Percentiles rank a stretch among this genome's conserved stretches.
phyloP scores from a whole-genome alignment of 2,888 invertebrate genomes.

The Cheiracanthium punctorium region DNA sequence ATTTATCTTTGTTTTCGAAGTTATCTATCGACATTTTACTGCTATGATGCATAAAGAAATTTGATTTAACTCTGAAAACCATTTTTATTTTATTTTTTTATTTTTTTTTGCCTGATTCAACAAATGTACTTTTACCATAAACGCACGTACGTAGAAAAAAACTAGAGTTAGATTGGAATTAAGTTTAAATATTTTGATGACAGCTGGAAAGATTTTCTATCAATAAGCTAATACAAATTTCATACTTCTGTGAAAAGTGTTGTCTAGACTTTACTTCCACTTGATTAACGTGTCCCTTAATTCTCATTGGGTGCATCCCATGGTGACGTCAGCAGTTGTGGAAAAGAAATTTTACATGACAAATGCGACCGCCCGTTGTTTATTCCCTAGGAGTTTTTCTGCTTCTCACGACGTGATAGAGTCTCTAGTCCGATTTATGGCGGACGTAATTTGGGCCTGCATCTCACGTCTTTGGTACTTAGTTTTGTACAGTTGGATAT shows the following conservation, averaged over 20 bases:
- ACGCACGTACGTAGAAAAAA: too few relatives aligned
- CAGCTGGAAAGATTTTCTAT: not conserved
- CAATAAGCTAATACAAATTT: not conserved
- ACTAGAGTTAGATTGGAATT: too few relatives aligned
- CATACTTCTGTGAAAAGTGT: not conserved
- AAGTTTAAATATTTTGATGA: too few relatives aligned
- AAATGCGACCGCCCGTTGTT: not conserved
- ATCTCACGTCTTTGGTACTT: not conserved
- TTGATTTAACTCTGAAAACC: too few relatives aligned
- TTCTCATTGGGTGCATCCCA: slow-evolving; percentile 6
- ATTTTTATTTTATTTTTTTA: too few relatives aligned
- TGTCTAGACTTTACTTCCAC: not conserved
- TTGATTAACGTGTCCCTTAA: not conserved
- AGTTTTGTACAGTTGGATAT: not conserved
- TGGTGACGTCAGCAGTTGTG: slow-evolving; percentile 19
- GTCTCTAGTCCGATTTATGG: slow-evolving; percentile 8
- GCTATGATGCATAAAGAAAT: too few relatives aligned
- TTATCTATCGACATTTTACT: too few relatives aligned
- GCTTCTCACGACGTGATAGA: not conserved
- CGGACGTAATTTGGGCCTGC: slow-evolving; percentile 1
- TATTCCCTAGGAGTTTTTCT: not conserved
- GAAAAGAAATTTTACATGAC: slow-evolving; percentile 27
- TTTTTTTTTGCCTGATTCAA: too few relatives aligned
- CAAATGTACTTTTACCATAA: too few relatives aligned
- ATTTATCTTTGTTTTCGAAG: too few relatives aligned